Evolutionary conservation across 1,140 invertebrate genomes (phyloP), one percentile per base, ranked within the genome.

Genomic region (Drosophila watanabei): DNA sequence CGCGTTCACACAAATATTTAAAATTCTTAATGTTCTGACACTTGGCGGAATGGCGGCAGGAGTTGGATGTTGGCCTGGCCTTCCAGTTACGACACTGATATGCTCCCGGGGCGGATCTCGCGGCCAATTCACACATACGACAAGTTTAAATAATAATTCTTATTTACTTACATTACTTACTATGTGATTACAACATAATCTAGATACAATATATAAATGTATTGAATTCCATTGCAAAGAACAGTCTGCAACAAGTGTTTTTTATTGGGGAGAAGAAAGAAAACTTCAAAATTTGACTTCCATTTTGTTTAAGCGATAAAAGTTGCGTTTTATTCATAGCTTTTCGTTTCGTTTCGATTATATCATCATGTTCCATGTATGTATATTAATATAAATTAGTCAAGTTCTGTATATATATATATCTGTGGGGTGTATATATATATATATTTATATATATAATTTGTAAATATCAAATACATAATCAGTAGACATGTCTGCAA

Each of bases 381-480:
- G 78, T 82, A 84, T 85, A 84, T 79, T 84, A 85, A 81, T 90
- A 90, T 89, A 90, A 89, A 89, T 90, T 89, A 89, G 66, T 81
- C 89, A 90, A 75, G 78, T 73, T 73, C 46, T 52, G 18, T 61
- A 45, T 79, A 37, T 61, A 45, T 79, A 37, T 71, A 80, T 78
- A 65, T 80, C 45, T 76, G 68, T 56, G 30, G 41, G 62, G 52
- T 16, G 54, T 56, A 5, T 37, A 56, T 76, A 52, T 83, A 52
- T 83, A 73, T 58, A 75, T 68, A 52, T 83, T 3, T 24, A 73
- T 58, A 75, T 68, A 66, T 73, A 82, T 73, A 79, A 72, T 85
- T 85, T 81, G 80, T 84, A 88, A 89, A 89, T 89, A 85, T 90
- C 81, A 88, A 89, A 79, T 88, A 80, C 73, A 84, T 80, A 80